Evolutionary conservation across 2,797 vertebrate genomes (phyloP).

Genomic region (Lophius americanus): DNA sequence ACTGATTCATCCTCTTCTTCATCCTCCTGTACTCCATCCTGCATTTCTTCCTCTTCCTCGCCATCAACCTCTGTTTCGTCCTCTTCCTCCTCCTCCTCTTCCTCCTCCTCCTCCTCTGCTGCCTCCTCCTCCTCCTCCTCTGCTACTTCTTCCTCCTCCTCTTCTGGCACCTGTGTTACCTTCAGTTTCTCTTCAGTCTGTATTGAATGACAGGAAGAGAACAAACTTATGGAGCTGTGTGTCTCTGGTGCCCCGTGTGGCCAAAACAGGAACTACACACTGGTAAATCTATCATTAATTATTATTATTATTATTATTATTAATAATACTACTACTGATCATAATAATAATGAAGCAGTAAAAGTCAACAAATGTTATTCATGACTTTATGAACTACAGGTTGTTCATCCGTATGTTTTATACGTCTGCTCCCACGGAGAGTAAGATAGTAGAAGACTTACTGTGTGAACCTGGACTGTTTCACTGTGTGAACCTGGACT

Average conservation of each 20-base stretch:
- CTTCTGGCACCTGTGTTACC: conserved; percentile 41
- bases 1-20: conserved; percentile 29
- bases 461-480: no score
- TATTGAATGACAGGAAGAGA: neutral
- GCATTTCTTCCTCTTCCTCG: fast-evolving
- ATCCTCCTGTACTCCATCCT: neutral
- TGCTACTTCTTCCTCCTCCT: conserved; percentile 30
- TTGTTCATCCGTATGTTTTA: no score
- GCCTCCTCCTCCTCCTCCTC: conserved; percentile 35
- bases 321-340: no score
- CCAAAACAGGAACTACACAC: neutral
- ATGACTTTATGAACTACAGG: no score
- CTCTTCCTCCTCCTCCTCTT: neutral
- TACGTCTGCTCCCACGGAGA: no score
- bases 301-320: no score
- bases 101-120: neutral
- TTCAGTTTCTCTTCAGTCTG: conserved; percentile 50
- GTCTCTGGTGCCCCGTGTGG: neutral
- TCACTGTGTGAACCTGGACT: no score
- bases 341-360: no score
- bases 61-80: fast-evolving
- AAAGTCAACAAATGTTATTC: no score
- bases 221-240: neutral
- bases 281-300: no score
- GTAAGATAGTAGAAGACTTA: no score